phyloP scores from a whole-genome alignment of 2,888 invertebrate genomes.

The Trypoxylon attenuatum region DNA sequence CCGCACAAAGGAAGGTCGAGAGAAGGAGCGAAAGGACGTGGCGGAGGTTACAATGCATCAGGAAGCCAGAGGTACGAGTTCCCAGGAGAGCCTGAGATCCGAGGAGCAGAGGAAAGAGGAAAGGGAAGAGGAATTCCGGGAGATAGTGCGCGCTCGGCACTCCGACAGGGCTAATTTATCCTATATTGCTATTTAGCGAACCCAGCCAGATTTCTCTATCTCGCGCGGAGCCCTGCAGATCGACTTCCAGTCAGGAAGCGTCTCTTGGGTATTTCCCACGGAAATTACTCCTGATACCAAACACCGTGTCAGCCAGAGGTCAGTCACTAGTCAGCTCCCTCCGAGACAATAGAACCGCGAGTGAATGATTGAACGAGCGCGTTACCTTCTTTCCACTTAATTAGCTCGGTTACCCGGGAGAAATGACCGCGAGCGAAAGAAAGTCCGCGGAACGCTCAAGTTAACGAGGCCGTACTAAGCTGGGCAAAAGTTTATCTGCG shows the following conservation, averaged over 20 bases:
- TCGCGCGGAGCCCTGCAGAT: conserved; percentile 22
- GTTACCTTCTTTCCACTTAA: conserved; percentile 12
- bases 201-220: conserved; percentile 46
- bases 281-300: conserved; percentile 44
- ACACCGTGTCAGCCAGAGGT: conserved; percentile 25
- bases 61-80: conserved; percentile 43
- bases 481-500: conserved; percentile 25
- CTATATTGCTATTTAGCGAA: conserved; percentile 52
- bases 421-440: conserved; percentile 12
- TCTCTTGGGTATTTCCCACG: conserved; percentile 41
- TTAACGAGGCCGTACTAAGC: conserved; percentile 4
- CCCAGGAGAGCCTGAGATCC: conserved; percentile 55
- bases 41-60: conserved; percentile 46
- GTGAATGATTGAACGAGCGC: conserved; percentile 5
- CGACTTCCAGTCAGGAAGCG: conserved; percentile 48
- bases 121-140: conserved; percentile 28
- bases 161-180: conserved; percentile 58
- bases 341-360: conserved; percentile 20
- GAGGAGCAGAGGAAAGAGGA: conserved; percentile 33
- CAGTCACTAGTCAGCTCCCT: too few species aligned
- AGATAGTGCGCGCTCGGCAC: conserved; percentile 27
- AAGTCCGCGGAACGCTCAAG: conserved; percentile 18
- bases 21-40: conserved; percentile 21
- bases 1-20: conserved; percentile 6
- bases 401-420: conserved; percentile 2